Base-by-base conservation (phyloP, 92 coral and sea anemone species). In the Montipora capitata region DNA sequence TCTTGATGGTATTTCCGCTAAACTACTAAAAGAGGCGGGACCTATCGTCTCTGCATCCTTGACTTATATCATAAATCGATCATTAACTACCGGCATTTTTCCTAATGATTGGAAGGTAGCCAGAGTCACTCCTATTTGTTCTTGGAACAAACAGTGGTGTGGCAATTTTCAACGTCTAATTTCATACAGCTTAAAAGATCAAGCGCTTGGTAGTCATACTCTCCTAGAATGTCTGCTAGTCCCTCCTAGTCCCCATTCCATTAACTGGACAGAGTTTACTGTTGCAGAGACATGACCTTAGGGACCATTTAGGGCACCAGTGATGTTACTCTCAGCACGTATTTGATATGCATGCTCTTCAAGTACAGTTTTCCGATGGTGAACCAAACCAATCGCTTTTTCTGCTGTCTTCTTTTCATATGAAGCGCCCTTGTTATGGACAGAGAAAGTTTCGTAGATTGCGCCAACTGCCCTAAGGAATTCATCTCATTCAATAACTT, bases 121-220 rank as follows among this genome's bases (percentile, higher is more conserved):
- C n/a, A n/a, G n/a, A n/a, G n/a, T n/a, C n/a, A n/a, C n/a, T n/a
- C n/a, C n/a, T n/a, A n/a, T n/a, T n/a, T n/a, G 73, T 89, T 85
- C 83, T 92, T 92, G 43, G 70, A 18, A 42, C 89, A 93, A 7
- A 89, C 91, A 16, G 87, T 86, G 40, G 94, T 88, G 54, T 90
- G 94, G 45, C 96, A 93, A 73, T 93, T 93, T 58, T 92, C 93
- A 9, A 88, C 82, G 69, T 92, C 95, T 4, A 93, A 62, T 44
- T 94, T 90, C 94, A 93, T 94, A 64, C 94, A 94, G 81, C 93
- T 88, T 48, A 87, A 54, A 10, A 91, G 88, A 73, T 91, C 73
- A 20, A 87, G 74, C 0, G 85, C 20, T 35, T 64, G 68, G 85
- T 87, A 73, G 72, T 86, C 51, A 40, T 70, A 77, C 76, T 13